A percentile compares a stretch with the other conserved stretches of the same genome.
Evolutionary conservation across 1,140 invertebrate genomes (phyloP).

Genomic region (Mizuhopecten yessoensis): DNA sequence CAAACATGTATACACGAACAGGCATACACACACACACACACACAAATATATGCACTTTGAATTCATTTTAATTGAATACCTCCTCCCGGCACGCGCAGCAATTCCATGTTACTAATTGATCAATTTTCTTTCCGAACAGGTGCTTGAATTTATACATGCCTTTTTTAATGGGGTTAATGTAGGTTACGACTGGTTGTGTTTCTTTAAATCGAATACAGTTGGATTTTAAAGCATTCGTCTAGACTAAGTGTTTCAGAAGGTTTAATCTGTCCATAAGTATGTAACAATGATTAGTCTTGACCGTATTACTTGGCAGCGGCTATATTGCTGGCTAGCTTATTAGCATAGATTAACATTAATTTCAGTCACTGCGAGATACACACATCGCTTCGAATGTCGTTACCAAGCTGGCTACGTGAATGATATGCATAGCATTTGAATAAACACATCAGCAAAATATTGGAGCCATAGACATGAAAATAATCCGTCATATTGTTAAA

Average conservation of each 20-base stretch:
- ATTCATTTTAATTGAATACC: neutral
- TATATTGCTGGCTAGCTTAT: neutral
- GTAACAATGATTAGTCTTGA: neutral
- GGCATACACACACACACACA: too few species aligned
- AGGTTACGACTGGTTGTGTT: neutral
- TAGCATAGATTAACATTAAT: slow-evolving; percentile 40
- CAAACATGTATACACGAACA: too few species aligned
- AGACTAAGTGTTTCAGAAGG: neutral
- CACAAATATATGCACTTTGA: too few species aligned
- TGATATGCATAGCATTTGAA: neutral
- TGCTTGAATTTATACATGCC: neutral
- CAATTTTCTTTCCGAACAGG: neutral
- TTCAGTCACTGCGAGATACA: neutral
- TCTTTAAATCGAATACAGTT: neutral
- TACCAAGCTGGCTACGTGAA: neutral
- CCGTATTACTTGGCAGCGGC: neutral
- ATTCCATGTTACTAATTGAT: slow-evolving; percentile 17
- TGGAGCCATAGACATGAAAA: neutral
- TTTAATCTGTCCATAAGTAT: slow-evolving; percentile 14
- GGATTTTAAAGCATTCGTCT: neutral
- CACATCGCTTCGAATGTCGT: slow-evolving; percentile 4
- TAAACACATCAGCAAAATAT: neutral
- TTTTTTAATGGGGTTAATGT: neutral
- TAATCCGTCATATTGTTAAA: neutral
- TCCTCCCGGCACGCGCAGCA: neutral